Conservation (phyloP, 2,888 invertebrate genomes). For the Disparrhopalites patrizii region DNA sequence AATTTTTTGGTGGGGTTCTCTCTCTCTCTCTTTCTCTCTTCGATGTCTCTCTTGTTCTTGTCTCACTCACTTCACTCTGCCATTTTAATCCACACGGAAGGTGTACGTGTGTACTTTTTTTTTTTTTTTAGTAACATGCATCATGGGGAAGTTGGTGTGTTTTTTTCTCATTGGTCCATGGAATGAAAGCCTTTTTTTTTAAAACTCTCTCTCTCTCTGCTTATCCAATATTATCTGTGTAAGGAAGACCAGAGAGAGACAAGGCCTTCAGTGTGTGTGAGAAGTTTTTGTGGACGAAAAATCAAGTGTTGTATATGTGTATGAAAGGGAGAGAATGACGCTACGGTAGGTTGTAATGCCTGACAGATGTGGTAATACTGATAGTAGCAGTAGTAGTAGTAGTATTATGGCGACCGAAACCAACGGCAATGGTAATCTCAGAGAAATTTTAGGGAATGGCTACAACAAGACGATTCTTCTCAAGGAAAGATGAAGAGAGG, state of each 20-base stretch:
- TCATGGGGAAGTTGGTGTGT: not conserved
- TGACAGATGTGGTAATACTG: constrained; percentile 20
- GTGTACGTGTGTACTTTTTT: not conserved
- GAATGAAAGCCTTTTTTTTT: not conserved
- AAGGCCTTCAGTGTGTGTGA: not conserved
- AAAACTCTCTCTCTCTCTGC: no score
- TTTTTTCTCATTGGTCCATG: constrained; percentile 4
- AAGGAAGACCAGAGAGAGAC: not conserved
- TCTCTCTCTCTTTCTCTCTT: no score
- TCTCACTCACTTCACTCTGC: no score
- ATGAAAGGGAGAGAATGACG: no score
- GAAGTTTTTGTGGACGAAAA: constrained; percentile 2
- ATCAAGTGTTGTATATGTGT: no score
- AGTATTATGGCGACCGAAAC: constrained; percentile 8
- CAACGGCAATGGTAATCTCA: constrained; percentile 17
- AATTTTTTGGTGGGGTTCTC: constrained; percentile 3
- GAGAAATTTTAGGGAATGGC: constrained; percentile 24
- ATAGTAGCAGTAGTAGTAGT: constrained; percentile 12
- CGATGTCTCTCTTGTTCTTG: no score
- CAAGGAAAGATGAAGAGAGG: not conserved
- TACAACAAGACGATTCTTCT: not conserved
- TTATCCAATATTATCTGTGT: no score
- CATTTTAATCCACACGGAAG: constrained; percentile 4
- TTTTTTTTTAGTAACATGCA: no score
- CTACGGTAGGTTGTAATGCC: not conserved